These are phyloP conservation scores for Neelides folsomi DNA, from an alignment of 2,888 invertebrate genomes.

Conservation along the genomic window DNA sequence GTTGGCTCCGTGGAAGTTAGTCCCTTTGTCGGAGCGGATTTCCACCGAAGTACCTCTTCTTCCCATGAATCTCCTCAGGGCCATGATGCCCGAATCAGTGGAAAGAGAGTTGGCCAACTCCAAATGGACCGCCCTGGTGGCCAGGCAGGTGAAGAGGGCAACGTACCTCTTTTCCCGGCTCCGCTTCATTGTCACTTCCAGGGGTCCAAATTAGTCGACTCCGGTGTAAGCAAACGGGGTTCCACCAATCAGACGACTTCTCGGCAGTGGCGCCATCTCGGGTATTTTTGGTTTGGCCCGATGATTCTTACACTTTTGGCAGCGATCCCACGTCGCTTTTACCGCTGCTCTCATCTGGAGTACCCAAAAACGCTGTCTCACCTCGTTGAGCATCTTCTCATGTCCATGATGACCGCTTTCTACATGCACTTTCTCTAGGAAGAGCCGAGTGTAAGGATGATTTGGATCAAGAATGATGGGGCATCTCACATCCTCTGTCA, in stretches of 20 bases:
- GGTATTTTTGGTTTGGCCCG: conserved; percentile 5
- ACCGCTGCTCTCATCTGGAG: conserved; percentile 5
- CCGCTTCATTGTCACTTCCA: conserved; percentile 7
- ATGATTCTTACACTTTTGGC: conserved; percentile 5
- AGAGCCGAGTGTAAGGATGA: too few species aligned
- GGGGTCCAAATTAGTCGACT: conserved; percentile 18
- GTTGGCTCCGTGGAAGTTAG: conserved; percentile 36
- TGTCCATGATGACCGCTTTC: conserved; percentile 3
- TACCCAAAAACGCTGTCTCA: conserved; percentile 6
- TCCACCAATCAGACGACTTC: not conserved
- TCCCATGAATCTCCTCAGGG: conserved; percentile 35
- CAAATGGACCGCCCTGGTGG: conserved; percentile 36
- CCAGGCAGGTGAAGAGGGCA: conserved; percentile 36
- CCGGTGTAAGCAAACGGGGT: conserved; percentile 11
- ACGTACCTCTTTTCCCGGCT: conserved; percentile 7
- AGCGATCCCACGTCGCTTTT: conserved; percentile 3
- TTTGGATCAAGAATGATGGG: too few species aligned
- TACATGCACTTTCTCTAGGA: too few species aligned
- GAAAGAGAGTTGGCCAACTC: conserved; percentile 35
- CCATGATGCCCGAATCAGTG: conserved; percentile 34
- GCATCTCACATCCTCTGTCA: too few species aligned
- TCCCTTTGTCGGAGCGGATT: conserved; percentile 37
- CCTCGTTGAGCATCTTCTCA: conserved; percentile 8
- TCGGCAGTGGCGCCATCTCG: conserved; percentile 9
- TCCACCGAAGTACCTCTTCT: conserved; percentile 35